Percentiles rank a stretch among this genome's conserved stretches.
Conservation (phyloP, 2,113 vertebrate genomes). For the Ailuropoda melanoleuca region DNA sequence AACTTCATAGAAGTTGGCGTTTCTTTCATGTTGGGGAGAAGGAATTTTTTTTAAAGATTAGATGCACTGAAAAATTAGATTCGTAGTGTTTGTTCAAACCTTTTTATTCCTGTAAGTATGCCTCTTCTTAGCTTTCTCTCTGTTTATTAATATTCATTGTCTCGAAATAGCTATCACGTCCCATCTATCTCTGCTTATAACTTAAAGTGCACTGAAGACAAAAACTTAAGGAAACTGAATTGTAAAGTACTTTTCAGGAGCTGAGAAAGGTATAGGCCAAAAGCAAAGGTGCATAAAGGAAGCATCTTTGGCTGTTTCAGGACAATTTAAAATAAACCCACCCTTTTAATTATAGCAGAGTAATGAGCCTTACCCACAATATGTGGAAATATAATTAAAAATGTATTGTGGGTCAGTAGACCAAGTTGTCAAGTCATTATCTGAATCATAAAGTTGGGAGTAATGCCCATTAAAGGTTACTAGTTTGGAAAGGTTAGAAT, state of each 20-base stretch:
- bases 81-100: not conserved
- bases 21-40: not conserved
- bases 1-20: not conserved
- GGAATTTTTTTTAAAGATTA: not conserved
- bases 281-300: not conserved
- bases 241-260: not conserved
- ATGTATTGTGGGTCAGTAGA: conserved; percentile 3
- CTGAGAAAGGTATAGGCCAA: not conserved
- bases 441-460: conserved; percentile 57
- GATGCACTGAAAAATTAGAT: not conserved
- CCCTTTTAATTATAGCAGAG: conserved; percentile 60
- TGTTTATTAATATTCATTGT: not conserved
- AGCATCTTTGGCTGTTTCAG: conserved; percentile 20
- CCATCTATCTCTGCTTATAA: not conserved
- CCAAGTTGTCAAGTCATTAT: conserved; percentile 68
- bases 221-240: not conserved
- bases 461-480: conserved; percentile 48
- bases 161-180: not conserved
- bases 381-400: conserved; percentile 58
- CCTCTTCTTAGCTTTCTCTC: not conserved
- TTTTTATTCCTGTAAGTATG: not conserved
- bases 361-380: conserved; percentile 48
- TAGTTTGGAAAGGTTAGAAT: conserved; percentile 58
- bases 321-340: conserved; percentile 46
- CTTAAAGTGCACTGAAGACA: not conserved